Conservation (phyloP, 2,113 vertebrate species). For the Dicerorhinus sumatrensis region DNA sequence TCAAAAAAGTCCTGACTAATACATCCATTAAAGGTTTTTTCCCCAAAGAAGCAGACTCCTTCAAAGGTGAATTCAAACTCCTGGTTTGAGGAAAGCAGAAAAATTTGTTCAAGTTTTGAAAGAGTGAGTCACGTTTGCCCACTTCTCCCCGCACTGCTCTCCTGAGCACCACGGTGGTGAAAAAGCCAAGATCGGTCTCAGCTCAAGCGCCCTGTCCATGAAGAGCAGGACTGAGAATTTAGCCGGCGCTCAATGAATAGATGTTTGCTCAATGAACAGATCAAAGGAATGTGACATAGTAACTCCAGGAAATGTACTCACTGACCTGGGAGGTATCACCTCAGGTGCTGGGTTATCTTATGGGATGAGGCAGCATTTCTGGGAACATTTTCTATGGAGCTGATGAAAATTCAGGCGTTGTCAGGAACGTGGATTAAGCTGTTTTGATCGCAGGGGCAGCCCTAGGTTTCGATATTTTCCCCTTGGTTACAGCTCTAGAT, state of each 20-base stretch:
- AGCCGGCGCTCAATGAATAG: neutral
- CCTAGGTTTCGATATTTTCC: neutral
- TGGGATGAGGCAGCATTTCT: neutral
- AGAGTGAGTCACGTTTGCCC: neutral
- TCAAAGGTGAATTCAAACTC: neutral
- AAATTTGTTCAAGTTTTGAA: neutral
- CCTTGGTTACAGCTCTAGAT: neutral
- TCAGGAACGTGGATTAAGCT: neutral
- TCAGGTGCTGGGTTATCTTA: neutral
- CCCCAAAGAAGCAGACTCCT: neutral
- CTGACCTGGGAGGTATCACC: neutral
- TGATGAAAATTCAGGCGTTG: neutral
- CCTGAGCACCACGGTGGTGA: neutral
- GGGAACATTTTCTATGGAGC: neutral
- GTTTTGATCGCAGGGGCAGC: neutral
- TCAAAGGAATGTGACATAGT: neutral
- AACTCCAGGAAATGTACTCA: neutral
- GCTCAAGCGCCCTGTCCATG: rapidly evolving
- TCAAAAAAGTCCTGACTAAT: neutral
- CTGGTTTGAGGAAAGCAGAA: neutral
- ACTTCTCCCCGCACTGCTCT: neutral
- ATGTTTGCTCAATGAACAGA: neutral
- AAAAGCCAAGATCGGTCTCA: neutral
- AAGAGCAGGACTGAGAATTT: neutral
- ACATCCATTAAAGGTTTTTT: neutral